phyloP scores from a whole-genome alignment of 1,140 invertebrate species.

The Vanessa tameamea region DNA sequence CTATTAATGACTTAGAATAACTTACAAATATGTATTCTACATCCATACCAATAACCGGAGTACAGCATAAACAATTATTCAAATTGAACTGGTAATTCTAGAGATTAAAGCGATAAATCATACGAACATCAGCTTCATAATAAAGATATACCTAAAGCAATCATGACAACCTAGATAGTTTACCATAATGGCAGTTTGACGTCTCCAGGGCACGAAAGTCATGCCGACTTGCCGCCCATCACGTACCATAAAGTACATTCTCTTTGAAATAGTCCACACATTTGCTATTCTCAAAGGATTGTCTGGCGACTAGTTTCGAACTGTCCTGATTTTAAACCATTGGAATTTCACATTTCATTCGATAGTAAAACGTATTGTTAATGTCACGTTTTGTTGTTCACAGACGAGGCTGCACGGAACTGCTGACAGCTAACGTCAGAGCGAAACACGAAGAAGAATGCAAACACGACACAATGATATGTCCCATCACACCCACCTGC shows the following conservation, averaged over 20 bases:
- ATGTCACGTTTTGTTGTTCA: constrained; percentile 39
- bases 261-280: constrained; percentile 13
- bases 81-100: too few relatives aligned
- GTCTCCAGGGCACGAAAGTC: constrained; percentile 19
- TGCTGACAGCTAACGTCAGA: constrained; percentile 62
- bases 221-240: constrained; percentile 1
- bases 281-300: constrained; percentile 15
- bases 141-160: background rate
- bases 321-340: background rate
- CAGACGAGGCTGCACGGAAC: constrained; percentile 73
- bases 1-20: too few relatives aligned
- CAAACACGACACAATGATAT: constrained; percentile 72
- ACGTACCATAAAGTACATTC: constrained; percentile 9
- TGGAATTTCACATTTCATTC: background rate
- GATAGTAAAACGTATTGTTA: background rate
- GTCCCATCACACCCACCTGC: constrained; percentile 71
- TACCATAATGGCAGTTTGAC: constrained; percentile 4
- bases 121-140: background rate
- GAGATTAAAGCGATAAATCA: too few relatives aligned
- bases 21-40: too few relatives aligned
- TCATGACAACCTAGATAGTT: constrained; percentile 24
- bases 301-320: background rate
- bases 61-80: too few relatives aligned
- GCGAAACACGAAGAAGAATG: constrained; percentile 73
- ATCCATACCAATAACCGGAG: too few relatives aligned